A percentile compares a stretch with the other conserved stretches of the same genome.
Evolutionary conservation across 2,797 vertebrate species (phyloP).

Genomic region (Amazonetta brasiliensis): DNA sequence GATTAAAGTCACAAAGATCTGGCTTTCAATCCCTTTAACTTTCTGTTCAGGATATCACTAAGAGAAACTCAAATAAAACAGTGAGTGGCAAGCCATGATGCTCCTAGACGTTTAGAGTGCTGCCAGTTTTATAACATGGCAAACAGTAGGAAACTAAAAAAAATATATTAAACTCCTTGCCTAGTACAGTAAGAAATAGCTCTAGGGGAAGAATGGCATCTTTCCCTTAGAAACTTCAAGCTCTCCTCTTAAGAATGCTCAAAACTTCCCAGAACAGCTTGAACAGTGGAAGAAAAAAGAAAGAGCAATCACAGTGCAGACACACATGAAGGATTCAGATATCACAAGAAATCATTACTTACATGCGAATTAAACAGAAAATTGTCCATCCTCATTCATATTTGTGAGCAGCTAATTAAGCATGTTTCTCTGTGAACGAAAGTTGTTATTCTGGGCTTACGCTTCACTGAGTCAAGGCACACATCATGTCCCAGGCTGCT

Average conservation of each 20-base stretch:
- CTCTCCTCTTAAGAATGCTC: neutral
- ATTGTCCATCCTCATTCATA: neutral
- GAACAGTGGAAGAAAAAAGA: neutral
- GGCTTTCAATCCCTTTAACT: neutral
- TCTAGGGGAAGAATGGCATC: neutral
- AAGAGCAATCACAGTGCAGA: neutral
- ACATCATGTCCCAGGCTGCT: neutral
- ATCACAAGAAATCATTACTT: neutral
- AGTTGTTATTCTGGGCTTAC: conserved; percentile 7
- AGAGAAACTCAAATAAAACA: neutral
- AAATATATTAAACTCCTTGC: neutral
- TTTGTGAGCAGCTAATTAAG: conserved; percentile 11
- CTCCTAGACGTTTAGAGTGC: neutral
- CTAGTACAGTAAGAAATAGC: neutral
- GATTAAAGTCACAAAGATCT: neutral
- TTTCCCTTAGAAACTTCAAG: neutral
- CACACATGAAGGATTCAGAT: neutral
- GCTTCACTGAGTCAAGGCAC: neutral
- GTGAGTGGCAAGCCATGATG: neutral
- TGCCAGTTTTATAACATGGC: fast-evolving
- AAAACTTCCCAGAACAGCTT: neutral
- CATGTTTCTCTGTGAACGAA: conserved; percentile 20
- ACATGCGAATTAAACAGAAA: neutral
- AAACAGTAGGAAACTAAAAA: neutral
- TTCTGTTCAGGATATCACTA: neutral